phyloP scores from a whole-genome alignment of 2,113 vertebrate species.

The Sylvicapra grimmia region DNA sequence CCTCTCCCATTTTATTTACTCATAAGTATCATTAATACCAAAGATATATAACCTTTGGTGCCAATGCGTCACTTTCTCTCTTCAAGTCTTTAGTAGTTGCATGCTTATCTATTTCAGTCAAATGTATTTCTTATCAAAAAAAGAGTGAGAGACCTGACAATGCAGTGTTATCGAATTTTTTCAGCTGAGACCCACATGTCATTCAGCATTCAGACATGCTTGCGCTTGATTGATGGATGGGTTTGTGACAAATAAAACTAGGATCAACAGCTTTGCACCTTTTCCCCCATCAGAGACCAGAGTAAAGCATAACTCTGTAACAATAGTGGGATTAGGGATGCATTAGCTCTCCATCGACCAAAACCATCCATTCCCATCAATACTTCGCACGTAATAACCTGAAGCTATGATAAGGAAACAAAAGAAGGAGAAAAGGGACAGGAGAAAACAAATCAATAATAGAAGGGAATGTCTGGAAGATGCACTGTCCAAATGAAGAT shows the following conservation, averaged over 20 bases:
- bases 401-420: constrained; percentile 99
- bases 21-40: constrained; percentile 91
- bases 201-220: constrained; percentile 89
- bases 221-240: constrained; percentile 98
- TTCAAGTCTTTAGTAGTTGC: constrained; percentile 91
- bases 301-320: constrained; percentile 93
- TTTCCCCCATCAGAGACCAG: constrained; percentile 88
- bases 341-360: constrained; percentile 98
- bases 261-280: constrained; percentile 97
- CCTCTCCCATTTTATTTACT: constrained; percentile 83
- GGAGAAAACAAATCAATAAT: constrained; percentile 95
- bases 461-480: constrained; percentile 85
- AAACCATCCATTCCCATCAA: constrained; percentile 94
- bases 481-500: constrained; percentile 83
- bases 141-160: constrained; percentile 90
- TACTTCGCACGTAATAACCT: constrained; percentile 99
- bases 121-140: constrained; percentile 97
- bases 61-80: constrained; percentile 82
- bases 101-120: constrained; percentile 98
- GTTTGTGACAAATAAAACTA: constrained; percentile 94
- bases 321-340: constrained; percentile 99
- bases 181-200: constrained; percentile 97
- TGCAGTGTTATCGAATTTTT: constrained; percentile 98
- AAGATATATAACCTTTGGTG: constrained; percentile 85
- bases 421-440: constrained; percentile 88